phyloP scores from a whole-genome alignment of 2,113 vertebrate genomes.

The Ptyas mucosa region DNA sequence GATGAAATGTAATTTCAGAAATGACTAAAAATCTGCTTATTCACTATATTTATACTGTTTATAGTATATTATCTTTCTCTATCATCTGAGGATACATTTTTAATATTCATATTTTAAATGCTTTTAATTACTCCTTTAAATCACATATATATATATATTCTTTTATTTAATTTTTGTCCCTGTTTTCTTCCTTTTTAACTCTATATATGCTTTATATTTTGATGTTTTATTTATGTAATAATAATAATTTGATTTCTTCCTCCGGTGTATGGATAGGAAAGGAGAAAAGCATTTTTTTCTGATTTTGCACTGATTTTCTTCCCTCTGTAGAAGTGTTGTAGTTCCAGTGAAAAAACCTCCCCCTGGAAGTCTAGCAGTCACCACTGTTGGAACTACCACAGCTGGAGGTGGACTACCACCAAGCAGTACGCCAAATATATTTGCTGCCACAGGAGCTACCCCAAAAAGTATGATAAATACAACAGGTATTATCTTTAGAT shows the following conservation, averaged over 20 bases:
- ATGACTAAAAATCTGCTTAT: background rate
- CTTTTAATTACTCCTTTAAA: background rate
- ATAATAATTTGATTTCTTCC: background rate
- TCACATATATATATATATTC: background rate
- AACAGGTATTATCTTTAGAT: slow-evolving; percentile 81
- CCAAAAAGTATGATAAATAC: slow-evolving; percentile 99
- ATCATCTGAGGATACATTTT: background rate
- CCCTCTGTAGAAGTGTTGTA: slow-evolving; percentile 83
- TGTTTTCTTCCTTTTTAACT: background rate
- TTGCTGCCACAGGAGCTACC: slow-evolving; percentile 84
- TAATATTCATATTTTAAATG: background rate
- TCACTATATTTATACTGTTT: background rate
- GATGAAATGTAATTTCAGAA: background rate
- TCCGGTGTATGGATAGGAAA: background rate
- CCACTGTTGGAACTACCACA: slow-evolving; percentile 81
- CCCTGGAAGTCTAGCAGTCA: slow-evolving; percentile 82
- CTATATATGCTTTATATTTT: background rate
- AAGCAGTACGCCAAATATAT: slow-evolving; percentile 86
- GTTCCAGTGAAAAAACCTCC: slow-evolving; percentile 91
- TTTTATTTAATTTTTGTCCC: background rate
- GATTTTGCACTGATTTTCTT: slow-evolving; percentile 8
- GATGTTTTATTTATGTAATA: background rate
- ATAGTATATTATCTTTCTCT: background rate
- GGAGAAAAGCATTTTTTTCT: background rate
- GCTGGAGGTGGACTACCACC: slow-evolving; percentile 74